Evolutionary conservation across 2,888 invertebrate genomes (phyloP), one percentile per base, ranked within the genome.

Genomic region (Scelioninae gen. 1): DNA sequence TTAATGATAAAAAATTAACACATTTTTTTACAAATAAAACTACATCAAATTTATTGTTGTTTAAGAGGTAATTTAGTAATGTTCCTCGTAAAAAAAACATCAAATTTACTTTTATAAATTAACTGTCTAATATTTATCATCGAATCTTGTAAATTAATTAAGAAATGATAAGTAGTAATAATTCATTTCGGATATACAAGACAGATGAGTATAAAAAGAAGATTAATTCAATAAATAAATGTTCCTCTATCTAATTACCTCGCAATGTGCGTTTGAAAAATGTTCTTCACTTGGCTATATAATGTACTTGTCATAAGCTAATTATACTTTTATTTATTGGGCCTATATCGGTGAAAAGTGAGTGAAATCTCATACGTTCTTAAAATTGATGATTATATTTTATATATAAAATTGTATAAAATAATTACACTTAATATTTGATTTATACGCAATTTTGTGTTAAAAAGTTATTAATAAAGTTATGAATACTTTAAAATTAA

Each of bases 161-260:
- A 71, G 58, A 43, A 58, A 49, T 56, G 49, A 58, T 71, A 49
- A 38, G 58, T 32, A 47, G 49, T 31, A 31, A 58, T 71, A 58
- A 49, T 29, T 71, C 49, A 71, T 71, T 45, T 29, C 23, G 29
- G 9, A 29, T 13, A 13, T 9, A 40, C 9, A 23, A 47, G 23
- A 23, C 23, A 23, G 23, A 1, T 4, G 29, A 6, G 16, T 43
- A 69, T 58, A 62, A 72, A 72, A 72, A 72, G 29, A 43, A 58
- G 71, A 60, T 62, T 60, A 72, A 72, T 53, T 72, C 53, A 72
- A 53, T 72, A 72, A 72, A 72, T 72, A 62, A 63, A 74, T 13
- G 62, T 43, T 32, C 51, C 32, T 53, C 63, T 23, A n/a, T 55
- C 53, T 63, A 74, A 63, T 55, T 55, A 60, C 43, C 23, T 45